Evolutionary conservation across 2,797 vertebrate genomes (phyloP), one percentile per base, ranked within the genome.

Genomic region (Paguma larvata): DNA sequence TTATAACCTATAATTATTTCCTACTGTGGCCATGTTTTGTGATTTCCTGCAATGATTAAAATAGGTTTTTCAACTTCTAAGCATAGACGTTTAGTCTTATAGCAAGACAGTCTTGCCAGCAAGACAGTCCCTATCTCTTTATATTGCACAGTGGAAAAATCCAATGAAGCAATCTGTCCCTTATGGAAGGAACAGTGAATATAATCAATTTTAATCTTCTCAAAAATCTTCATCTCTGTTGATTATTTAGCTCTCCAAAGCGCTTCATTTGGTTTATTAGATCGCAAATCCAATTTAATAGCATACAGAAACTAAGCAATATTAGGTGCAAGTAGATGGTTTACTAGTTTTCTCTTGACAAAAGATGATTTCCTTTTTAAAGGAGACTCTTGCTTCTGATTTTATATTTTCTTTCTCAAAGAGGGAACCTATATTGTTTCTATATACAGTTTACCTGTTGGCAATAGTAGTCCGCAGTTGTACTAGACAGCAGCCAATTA

Each of bases 191-290:
- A 86, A 70, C 21, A 94, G 48, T 92, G 56, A 56, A 2, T 13
- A 30, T 95, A 85, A 84, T 95, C 70, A 85, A 95, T 90, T 96
- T 96, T 93, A 95, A 89, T 93, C 79, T 92, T 94, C 44, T 68
- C 70, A 34, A 88, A 95, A 93, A 46, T 88, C n/a, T 92, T 93
- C 32, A 78, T 95, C 82, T 95, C 44, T 1, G 15, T 84, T 94
- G 46, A 88, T 85, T 93, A 95, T 51, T 96, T 68, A 78, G 8
- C 46, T 95, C 38, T 77, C 89, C 87, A 89, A 87, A 97, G 75
- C 59, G 30, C 84, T 95, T 97, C 67, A 30, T 77, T 84, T 95
- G 86, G 44, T 89, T 94, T 95, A 91, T 77, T 80, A 89, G 87
- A 63, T 95, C 84, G 73, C 77, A 96, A 97, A 94, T 93, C 63